These are phyloP conservation scores for Malurus leucopterus DNA, from an alignment of 2,797 vertebrate species.

Conservation along the genomic window DNA sequence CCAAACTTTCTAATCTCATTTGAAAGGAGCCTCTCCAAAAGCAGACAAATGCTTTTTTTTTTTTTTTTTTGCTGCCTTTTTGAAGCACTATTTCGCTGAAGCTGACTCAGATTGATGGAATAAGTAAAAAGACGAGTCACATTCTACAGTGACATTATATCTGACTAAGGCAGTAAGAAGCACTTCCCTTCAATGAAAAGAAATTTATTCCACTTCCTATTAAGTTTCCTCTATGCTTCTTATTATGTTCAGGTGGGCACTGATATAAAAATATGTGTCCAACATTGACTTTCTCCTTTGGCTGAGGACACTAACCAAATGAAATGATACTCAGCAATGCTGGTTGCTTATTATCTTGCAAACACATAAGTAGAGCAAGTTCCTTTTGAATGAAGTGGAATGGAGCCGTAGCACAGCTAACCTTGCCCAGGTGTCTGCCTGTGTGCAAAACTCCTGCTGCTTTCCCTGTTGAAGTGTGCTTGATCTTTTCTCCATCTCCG, in stretches of 20 bases:
- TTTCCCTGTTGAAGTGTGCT: constrained; percentile 54
- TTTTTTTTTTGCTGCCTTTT: constrained; percentile 46
- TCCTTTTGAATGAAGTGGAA: constrained; percentile 26
- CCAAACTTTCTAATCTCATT: constrained; percentile 59
- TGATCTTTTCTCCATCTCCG: constrained; percentile 53
- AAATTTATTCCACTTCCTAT: constrained; percentile 32
- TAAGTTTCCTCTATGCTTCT: constrained; percentile 26
- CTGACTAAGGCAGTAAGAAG: constrained; percentile 47
- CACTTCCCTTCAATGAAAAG: constrained; percentile 17
- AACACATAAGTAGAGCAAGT: neutral
- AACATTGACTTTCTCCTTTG: constrained; percentile 32
- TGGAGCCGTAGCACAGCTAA: neutral
- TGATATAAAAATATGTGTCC: constrained; percentile 26
- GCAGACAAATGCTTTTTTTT: constrained; percentile 17
- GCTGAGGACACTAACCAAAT: constrained; percentile 1
- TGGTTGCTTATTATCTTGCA: constrained; percentile 11
- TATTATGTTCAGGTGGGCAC: constrained; percentile 16
- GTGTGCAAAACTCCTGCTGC: constrained; percentile 35
- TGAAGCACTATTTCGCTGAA: constrained; percentile 26
- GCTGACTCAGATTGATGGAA: constrained; percentile 52
- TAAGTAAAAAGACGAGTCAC: constrained; percentile 47
- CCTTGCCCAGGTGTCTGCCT: constrained; percentile 58
- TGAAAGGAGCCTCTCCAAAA: constrained; percentile 54
- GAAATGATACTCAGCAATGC: neutral
- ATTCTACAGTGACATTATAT: constrained; percentile 37